Percentiles rank a stretch among this genome's conserved stretches.
Conservation (phyloP, 2,113 vertebrate genomes). For the Pampusana beccarii region DNA sequence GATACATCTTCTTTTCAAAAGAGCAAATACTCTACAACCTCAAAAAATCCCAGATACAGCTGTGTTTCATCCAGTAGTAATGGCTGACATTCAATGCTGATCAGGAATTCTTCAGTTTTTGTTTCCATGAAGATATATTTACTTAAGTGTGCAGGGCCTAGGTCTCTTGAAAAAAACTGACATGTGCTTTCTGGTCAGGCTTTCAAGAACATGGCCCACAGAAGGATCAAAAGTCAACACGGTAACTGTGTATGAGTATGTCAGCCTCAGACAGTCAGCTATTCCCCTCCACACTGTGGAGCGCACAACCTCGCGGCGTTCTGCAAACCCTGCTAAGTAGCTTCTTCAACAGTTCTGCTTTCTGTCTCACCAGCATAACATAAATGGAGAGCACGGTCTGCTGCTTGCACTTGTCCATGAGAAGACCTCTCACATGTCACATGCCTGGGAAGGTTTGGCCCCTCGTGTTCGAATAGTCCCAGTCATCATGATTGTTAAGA, state of each 20-base stretch:
- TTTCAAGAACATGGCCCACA: background rate
- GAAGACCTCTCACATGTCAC: background rate
- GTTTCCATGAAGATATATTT: background rate
- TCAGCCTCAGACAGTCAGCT: background rate
- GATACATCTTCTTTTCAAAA: background rate
- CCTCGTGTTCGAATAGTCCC: background rate
- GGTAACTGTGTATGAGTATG: background rate
- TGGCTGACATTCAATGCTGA: background rate
- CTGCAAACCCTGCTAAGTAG: background rate
- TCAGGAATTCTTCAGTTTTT: background rate
- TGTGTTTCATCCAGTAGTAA: background rate
- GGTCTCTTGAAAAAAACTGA: background rate
- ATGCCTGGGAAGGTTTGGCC: background rate
- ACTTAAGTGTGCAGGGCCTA: fast-evolving
- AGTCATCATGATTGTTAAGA: background rate
- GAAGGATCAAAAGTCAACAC: background rate
- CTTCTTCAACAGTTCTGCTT: background rate
- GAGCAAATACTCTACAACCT: fast-evolving
- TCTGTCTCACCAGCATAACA: background rate
- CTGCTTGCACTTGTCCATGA: background rate
- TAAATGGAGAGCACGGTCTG: background rate
- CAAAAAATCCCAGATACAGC: background rate
- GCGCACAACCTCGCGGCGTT: fast-evolving
- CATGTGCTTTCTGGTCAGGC: background rate
- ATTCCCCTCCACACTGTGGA: background rate